These are phyloP conservation scores for Penaeus japonicus DNA, from an alignment of 1,140 invertebrate genomes.

Conservation along the genomic window DNA sequence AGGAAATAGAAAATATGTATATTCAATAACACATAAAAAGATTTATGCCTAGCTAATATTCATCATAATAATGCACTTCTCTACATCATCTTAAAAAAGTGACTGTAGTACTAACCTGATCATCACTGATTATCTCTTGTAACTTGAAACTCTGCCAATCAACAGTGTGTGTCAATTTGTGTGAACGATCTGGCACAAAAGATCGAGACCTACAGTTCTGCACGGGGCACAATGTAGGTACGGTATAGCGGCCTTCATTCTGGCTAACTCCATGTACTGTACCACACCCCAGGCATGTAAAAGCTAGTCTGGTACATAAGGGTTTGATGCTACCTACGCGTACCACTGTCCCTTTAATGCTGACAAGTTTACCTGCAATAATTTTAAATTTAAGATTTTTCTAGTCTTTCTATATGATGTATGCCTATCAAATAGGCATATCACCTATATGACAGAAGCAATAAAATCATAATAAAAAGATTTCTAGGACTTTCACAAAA, in stretches of 20 bases:
- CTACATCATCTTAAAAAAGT: no score
- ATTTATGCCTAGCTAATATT: no score
- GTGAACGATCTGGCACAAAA: conserved; percentile 75
- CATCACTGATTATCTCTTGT: conserved; percentile 71
- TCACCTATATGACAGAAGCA: no score
- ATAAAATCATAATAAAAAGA: neutral
- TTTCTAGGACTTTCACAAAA: neutral
- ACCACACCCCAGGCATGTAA: conserved; percentile 77
- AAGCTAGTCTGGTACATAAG: conserved; percentile 79
- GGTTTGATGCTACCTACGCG: conserved; percentile 80
- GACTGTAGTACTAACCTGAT: conserved; percentile 28
- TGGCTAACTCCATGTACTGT: conserved; percentile 71
- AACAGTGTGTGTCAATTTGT: conserved; percentile 76
- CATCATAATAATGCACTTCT: no score
- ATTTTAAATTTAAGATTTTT: neutral
- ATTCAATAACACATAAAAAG: no score
- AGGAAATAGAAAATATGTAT: no score
- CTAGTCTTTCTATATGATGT: neutral
- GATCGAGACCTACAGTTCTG: conserved; percentile 69
- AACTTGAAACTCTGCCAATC: conserved; percentile 83
- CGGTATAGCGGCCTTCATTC: conserved; percentile 71
- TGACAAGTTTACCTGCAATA: conserved; percentile 79
- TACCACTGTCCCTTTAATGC: conserved; percentile 85
- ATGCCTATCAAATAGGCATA: neutral
- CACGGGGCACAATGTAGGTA: conserved; percentile 69